phyloP scores from a whole-genome alignment of 2,888 invertebrate genomes.

The Megastigmus dorsalis region DNA sequence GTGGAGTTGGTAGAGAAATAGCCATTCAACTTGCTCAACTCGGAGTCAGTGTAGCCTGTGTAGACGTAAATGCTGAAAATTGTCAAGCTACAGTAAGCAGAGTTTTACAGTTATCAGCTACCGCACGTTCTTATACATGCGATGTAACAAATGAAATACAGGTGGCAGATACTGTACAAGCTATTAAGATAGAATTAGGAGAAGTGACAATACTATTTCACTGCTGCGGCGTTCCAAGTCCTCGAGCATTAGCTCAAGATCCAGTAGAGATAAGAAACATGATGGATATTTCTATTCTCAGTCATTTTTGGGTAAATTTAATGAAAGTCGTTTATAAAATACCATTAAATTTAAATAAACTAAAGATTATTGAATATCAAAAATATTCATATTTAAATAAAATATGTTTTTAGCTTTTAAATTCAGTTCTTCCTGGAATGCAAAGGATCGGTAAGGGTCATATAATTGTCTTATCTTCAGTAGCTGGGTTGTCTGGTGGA shows the following conservation, averaged over 20 bases:
- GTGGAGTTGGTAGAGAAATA: slow-evolving; percentile 81
- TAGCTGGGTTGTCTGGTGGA: slow-evolving; percentile 79
- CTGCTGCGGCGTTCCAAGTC: slow-evolving; percentile 80
- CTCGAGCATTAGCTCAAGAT: slow-evolving; percentile 76
- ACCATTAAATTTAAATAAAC: neutral
- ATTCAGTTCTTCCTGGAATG: slow-evolving; percentile 79
- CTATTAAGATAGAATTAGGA: slow-evolving; percentile 77
- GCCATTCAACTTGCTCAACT: slow-evolving; percentile 78
- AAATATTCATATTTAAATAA: neutral
- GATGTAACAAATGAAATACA: slow-evolving; percentile 78
- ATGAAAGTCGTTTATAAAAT: too few species aligned
- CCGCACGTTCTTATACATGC: slow-evolving; percentile 76
- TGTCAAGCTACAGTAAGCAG: slow-evolving; percentile 76
- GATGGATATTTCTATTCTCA: slow-evolving; percentile 78
- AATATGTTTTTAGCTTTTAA: slow-evolving; percentile 75
- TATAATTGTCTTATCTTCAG: slow-evolving; percentile 79
- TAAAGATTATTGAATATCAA: neutral
- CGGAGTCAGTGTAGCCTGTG: slow-evolving; percentile 80
- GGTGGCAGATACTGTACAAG: slow-evolving; percentile 74
- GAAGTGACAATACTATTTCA: slow-evolving; percentile 80
- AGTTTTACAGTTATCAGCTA: slow-evolving; percentile 75
- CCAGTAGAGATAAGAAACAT: slow-evolving; percentile 77
- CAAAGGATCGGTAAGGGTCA: slow-evolving; percentile 78
- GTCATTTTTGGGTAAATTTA: slow-evolving; percentile 79
- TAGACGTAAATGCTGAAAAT: slow-evolving; percentile 78